phyloP scores from a whole-genome alignment of 2,888 invertebrate species.

The Calameuta idolon region DNA sequence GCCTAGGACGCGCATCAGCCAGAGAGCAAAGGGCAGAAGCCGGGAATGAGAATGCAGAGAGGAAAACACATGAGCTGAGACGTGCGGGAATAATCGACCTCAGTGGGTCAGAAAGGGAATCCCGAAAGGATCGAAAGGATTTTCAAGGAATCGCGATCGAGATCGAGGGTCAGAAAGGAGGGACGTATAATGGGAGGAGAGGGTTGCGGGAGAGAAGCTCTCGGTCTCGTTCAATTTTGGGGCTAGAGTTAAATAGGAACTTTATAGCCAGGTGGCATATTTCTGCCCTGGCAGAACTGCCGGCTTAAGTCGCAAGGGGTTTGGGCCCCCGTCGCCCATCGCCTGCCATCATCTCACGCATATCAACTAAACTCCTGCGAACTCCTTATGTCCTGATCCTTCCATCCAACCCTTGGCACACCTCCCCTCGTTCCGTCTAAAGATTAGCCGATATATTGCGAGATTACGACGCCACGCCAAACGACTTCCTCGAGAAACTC shows the following conservation, averaged over 20 bases:
- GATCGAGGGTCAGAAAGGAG: too few relatives aligned
- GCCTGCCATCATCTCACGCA: constrained; percentile 50
- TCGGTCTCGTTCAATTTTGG: constrained; percentile 53
- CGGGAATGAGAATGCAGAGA: constrained; percentile 2
- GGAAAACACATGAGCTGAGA: neutral
- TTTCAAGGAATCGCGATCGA: too few relatives aligned
- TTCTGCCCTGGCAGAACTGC: constrained; percentile 55
- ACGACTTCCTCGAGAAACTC: too few relatives aligned
- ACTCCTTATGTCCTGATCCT: constrained; percentile 28
- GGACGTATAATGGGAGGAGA: too few relatives aligned
- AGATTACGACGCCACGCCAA: constrained; percentile 50
- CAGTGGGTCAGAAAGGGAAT: too few relatives aligned
- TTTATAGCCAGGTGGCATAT: constrained; percentile 54
- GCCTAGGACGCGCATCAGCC: constrained; percentile 8
- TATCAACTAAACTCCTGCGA: constrained; percentile 53
- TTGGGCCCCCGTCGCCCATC: constrained; percentile 35
- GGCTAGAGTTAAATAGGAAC: constrained; percentile 54
- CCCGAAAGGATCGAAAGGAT: too few relatives aligned
- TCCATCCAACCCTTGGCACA: constrained; percentile 9
- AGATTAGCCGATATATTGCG: constrained; percentile 55
- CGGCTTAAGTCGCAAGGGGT: constrained; percentile 53
- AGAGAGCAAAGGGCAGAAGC: neutral
- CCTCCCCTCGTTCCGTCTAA: constrained; percentile 16
- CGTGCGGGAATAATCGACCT: too few relatives aligned
- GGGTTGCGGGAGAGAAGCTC: neutral